Conservation (phyloP, 1,140 invertebrate genomes). For the Ylistrum balloti region DNA sequence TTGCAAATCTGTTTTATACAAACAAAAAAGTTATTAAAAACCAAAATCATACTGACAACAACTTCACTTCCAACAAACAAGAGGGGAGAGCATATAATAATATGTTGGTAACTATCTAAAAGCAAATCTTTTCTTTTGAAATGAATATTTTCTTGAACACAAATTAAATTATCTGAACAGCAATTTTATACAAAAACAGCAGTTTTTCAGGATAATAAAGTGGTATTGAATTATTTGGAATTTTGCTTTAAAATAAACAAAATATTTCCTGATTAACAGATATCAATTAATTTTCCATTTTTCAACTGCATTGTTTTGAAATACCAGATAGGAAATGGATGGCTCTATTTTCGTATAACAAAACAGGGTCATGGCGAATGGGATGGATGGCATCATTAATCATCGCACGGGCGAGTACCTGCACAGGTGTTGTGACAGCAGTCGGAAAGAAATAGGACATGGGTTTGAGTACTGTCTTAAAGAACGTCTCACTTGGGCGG, state of each 20-base stretch:
- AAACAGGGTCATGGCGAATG: conserved; percentile 59
- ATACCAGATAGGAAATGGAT: conserved; percentile 77
- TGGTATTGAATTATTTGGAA: background rate
- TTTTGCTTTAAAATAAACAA: background rate
- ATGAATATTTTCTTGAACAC: no score
- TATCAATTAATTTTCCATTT: no score
- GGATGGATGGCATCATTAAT: conserved; percentile 72
- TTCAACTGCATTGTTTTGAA: conserved; percentile 46
- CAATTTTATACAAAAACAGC: background rate
- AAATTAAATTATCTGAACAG: background rate
- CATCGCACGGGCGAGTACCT: conserved; percentile 76
- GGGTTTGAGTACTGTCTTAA: conserved; percentile 74
- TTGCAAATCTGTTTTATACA: no score
- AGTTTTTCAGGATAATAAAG: background rate
- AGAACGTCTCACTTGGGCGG: conserved; percentile 74
- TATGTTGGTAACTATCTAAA: no score
- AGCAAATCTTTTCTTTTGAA: no score
- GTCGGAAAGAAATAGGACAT: conserved; percentile 78
- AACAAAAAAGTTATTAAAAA: no score
- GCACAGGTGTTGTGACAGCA: conserved; percentile 77
- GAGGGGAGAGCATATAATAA: no score
- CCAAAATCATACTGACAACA: no score
- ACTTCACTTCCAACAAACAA: no score
- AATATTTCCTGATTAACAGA: background rate
- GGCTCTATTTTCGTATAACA: conserved; percentile 79